phyloP scores from a whole-genome alignment of 2,888 invertebrate genomes.

The Drosophila mettleri region DNA sequence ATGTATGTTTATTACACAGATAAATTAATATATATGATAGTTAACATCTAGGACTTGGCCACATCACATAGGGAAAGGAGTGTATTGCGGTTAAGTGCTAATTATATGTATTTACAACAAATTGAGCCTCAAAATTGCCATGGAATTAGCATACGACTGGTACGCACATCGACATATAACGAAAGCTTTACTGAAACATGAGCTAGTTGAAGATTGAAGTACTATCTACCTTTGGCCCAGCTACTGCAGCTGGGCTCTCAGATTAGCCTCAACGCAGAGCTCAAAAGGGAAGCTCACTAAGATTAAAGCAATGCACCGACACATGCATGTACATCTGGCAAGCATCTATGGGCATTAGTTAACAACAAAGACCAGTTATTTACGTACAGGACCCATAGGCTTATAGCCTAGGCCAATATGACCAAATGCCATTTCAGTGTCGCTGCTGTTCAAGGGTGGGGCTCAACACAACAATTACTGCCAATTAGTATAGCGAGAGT shows the following conservation, averaged over 20 bases:
- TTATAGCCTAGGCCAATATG: conserved; percentile 27
- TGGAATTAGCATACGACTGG: conserved; percentile 13
- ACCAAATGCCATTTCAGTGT: conserved; percentile 17
- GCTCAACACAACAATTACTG: conserved; percentile 44
- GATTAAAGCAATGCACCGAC: neutral
- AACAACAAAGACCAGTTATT: conserved; percentile 12
- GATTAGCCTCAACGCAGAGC: conserved; percentile 3
- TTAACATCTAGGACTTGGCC: conserved; percentile 50
- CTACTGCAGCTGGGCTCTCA: conserved; percentile 4
- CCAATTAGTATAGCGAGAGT: conserved; percentile 36
- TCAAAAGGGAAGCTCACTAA: neutral
- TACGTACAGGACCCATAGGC: conserved; percentile 21
- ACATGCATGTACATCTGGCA: neutral
- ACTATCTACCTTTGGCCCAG: neutral
- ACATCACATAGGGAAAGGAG: conserved; percentile 55
- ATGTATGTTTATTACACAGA: conserved; percentile 21
- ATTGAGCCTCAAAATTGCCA: conserved; percentile 26
- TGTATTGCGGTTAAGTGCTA: conserved; percentile 23
- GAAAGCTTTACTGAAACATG: neutral
- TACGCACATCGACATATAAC: neutral
- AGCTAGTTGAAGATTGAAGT: neutral
- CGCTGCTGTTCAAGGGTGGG: neutral
- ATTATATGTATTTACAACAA: conserved; percentile 49
- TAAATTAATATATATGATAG: conserved; percentile 15
- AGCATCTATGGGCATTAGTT: neutral